These are phyloP conservation scores for Leucosticte australis DNA, from an alignment of 2,113 vertebrate genomes.

Conservation along the genomic window DNA sequence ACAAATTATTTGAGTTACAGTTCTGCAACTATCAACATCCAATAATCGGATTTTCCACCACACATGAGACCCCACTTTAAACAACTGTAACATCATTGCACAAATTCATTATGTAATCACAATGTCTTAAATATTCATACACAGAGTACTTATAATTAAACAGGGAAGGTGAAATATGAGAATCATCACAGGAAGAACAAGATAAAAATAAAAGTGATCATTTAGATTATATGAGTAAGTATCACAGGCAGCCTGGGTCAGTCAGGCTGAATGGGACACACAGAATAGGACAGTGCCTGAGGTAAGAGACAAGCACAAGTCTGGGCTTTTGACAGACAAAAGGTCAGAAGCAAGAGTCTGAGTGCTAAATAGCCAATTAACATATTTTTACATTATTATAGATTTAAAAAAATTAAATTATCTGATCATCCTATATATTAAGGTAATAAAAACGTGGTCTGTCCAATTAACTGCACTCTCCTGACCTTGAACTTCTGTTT, in stretches of 20 bases:
- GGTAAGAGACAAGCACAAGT: background rate
- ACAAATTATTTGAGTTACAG: background rate
- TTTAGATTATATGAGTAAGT: background rate
- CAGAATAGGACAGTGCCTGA: background rate
- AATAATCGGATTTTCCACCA: background rate
- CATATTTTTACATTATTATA: slow-evolving; percentile 38
- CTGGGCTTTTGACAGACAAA: background rate
- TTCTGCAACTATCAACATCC: background rate
- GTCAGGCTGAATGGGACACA: background rate
- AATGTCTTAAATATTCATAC: background rate
- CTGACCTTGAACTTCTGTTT: slow-evolving; percentile 37
- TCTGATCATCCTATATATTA: slow-evolving; percentile 57
- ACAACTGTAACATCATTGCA: background rate
- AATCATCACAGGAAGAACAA: background rate
- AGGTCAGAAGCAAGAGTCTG: slow-evolving; percentile 44
- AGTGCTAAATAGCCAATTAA: slow-evolving; percentile 52
- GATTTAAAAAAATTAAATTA: background rate
- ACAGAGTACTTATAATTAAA: background rate
- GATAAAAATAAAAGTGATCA: background rate
- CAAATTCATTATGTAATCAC: background rate
- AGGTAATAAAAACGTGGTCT: slow-evolving; percentile 41
- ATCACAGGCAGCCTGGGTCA: background rate
- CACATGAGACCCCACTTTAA: background rate
- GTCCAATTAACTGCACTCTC: background rate
- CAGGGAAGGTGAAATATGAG: background rate